Evolutionary conservation across 2,888 invertebrate genomes (phyloP), one percentile per base, ranked within the genome.

Genomic region (Notodonta ziczac): DNA sequence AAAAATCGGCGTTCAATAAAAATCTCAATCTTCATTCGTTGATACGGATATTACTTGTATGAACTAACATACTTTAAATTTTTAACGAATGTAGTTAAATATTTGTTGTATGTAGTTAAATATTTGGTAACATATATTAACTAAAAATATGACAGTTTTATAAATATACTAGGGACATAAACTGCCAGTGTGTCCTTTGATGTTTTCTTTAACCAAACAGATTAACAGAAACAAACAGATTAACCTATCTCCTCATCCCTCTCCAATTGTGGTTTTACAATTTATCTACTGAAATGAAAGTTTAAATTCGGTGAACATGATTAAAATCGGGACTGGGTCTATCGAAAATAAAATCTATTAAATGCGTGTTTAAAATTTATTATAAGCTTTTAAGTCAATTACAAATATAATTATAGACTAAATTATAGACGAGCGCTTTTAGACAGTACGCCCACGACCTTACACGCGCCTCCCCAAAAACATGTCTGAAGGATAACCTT

Each of bases 311-410:
- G 16, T 16, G 16, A 8, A 50, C 7, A 5, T 14, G 4, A 50
- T 50, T n/a, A 50, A 14, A 50, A 50, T 8, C 4, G 16, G 8
- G 16, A 14, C 16, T 1, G 0, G 14, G 6, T 51, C n/a, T n/a
- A n/a, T n/a, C n/a, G 51, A 51, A 51, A 51, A 51, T 16, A 51
- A 51, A 51, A 24, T 52, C 12, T 52, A 52, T 52, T 52, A 5
- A 5, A 16, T 32, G 24, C 24, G 1, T 24, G 24, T 24, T 1
- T 24, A 24, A 24, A 24, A 24, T 24, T 2, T 24, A 24, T 24
- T 24, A 24, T 24, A 24, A 24, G 24, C 24, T 24, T 24, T 24
- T 24, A 24, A 10, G 39, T 4, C 39, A 39, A 39, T 39, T 39
- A 24, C 24, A 24, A 24, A 24, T 24, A 2, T 24, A 24, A 24